Evolutionary conservation across 1,140 invertebrate genomes (phyloP).

Genomic region (Caenorhabditis latens): DNA sequence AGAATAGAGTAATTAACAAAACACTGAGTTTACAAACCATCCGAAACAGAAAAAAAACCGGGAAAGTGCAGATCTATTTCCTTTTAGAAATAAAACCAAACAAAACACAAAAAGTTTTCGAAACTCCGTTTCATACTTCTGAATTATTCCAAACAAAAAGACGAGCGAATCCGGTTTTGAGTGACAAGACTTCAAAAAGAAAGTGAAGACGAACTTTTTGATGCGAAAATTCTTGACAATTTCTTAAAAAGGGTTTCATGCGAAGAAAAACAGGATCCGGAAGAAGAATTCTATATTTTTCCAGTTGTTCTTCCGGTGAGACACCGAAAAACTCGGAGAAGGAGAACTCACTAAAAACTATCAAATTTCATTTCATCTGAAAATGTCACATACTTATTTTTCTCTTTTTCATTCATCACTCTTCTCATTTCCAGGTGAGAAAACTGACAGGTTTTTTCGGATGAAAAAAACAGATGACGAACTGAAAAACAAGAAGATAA

Average conservation of each 20-base stretch:
- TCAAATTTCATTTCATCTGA: background rate
- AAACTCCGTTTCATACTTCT: too few species aligned
- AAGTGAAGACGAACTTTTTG: constrained; percentile 27
- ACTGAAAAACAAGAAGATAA: background rate
- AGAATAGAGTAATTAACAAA: too few species aligned
- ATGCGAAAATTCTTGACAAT: constrained; percentile 20
- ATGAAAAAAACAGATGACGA: background rate
- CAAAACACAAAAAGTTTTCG: too few species aligned
- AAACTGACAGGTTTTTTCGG: background rate
- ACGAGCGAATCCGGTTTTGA: constrained; percentile 8
- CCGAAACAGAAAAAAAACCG: too few species aligned
- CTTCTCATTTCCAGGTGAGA: constrained; percentile 19
- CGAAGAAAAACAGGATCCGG: background rate
- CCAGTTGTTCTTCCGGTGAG: too few species aligned
- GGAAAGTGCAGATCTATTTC: too few species aligned
- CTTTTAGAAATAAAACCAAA: too few species aligned
- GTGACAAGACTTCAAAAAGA: constrained; percentile 12
- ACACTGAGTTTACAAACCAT: too few species aligned
- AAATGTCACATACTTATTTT: background rate
- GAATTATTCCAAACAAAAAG: too few species aligned
- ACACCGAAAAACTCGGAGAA: too few species aligned
- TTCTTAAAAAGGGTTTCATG: background rate
- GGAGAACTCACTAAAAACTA: background rate
- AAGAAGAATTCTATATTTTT: too few species aligned
- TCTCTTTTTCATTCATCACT: background rate